Percentiles rank a stretch among this genome's conserved stretches.
Conservation (phyloP, 2,797 vertebrate species). For the Lates japonicus region DNA sequence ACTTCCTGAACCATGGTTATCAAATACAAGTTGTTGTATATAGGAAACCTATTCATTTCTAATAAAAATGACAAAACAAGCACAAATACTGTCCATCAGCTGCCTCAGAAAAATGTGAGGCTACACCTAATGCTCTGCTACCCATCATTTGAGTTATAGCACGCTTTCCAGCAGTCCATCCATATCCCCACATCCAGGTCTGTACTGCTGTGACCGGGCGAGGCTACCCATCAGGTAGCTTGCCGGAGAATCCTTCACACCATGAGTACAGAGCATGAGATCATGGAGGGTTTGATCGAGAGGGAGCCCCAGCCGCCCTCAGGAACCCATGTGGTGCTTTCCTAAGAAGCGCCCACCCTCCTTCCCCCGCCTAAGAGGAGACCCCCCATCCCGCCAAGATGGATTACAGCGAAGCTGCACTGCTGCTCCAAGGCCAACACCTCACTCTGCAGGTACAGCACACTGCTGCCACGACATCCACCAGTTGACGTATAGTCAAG, state of each 20-base stretch:
- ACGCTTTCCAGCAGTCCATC: neutral
- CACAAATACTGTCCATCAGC: neutral
- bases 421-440: slow-evolving; percentile 99
- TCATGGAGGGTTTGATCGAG: slow-evolving; percentile 95
- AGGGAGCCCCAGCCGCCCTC: slow-evolving; percentile 96
- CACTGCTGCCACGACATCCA: neutral
- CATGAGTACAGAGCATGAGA: slow-evolving; percentile 97
- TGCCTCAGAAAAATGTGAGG: neutral
- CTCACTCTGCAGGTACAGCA: slow-evolving; percentile 92
- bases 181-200: slow-evolving; percentile 82
- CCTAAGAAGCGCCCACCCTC: slow-evolving; percentile 92
- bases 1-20: too few species aligned
- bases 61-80: neutral
- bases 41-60: neutral
- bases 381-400: slow-evolving; percentile 93
- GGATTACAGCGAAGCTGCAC: slow-evolving; percentile 97
- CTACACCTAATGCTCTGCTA: too few species aligned
- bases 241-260: slow-evolving; percentile 95
- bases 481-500: too few species aligned
- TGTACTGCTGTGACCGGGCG: slow-evolving; percentile 97
- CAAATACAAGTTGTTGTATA: neutral
- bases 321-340: slow-evolving; percentile 99
- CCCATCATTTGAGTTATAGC: neutral
- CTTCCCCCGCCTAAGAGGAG: slow-evolving; percentile 90
- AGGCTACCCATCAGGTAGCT: slow-evolving; percentile 91